Evolutionary conservation across 1,140 invertebrate genomes (phyloP), one percentile per base, ranked within the genome.

Genomic region (Oreohelix idahoensis): DNA sequence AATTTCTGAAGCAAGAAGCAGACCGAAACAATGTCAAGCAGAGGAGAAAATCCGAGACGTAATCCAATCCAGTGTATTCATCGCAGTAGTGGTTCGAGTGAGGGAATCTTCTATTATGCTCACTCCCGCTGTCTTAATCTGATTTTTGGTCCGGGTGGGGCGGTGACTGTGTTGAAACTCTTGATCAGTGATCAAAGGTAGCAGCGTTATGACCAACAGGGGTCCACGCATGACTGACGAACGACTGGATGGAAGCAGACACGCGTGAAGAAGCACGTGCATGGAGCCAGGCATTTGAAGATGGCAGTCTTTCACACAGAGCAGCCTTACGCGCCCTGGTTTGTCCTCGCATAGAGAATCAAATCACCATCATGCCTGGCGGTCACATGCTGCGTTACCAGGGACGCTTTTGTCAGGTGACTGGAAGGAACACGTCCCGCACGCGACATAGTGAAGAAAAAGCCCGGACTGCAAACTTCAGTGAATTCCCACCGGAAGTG

Each of bases 211-310:
- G 26, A 32, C 45, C 74, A 49, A 45, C 74, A 51, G 39, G 74
- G 74, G 74, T 39, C 42, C 74, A 51, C 45, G 74, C 38, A 35
- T 76, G 74, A 51, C 23, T 76, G 74, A 51, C 45, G 26, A 45
- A 45, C 38, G 45, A 76, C 74, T 45, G 15, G 39, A 76, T 76
- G 23, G 74, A 49, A 49, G 74, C 39, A 51, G 74, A 76, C 74
- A 76, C 45, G 74, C 74, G 74, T 76, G 74, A 76, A 76, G 74
- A 35, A 45, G 45, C 74, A 76, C 74, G 74, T 76, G 74, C 74
- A 29, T 23, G 45, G 45, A 76, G n/a, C 74, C 39, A 49, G 74
- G 29, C 71, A 45, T 73, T 45, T 32, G 36, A 45, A 45, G 71
- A 39, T 45, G 71, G 38, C 39, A 39, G 36, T 73, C 71, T 73